Base-by-base conservation (phyloP, 1,140 invertebrate genomes). In the Zaprionus lachaisei region DNA sequence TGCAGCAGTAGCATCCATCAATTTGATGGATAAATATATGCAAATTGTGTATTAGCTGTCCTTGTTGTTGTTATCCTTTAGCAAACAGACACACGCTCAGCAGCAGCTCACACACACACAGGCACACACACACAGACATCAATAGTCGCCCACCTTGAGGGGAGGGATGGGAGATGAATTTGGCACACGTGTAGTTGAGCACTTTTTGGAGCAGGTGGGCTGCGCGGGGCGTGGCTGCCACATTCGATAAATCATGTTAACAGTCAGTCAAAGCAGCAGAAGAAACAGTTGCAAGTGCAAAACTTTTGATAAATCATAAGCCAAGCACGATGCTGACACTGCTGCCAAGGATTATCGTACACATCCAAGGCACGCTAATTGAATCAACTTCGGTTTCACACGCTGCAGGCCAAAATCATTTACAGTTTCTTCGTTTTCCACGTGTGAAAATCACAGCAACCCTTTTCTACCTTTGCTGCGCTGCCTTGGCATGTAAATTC, bases 11-110 rank as follows among this genome's bases (percentile, higher is more conserved):
- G 90, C 90, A 92, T 92, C 90, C 91, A 92, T 92, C 91, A 92
- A 92, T 92, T 92, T 92, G 91, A 92, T 92, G 91, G 91, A 92
- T 92, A 92, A 92, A 92, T 92, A 92, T 92, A 92, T 92, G 91
- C 91, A 92, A 92, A 92, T 92, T 92, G 91, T 92, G 91, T 92
- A 92, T 92, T 92, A 92, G 91, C 91, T 81, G 75, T 83, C 79
- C 80, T 81, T 87, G 87, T 87, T 90, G 83, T 54, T 90, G 86
- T 90, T 90, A 90, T 90, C 86, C 85, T 90, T 90, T 90, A 80
- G 85, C 86, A 90, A 90, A 90, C 84, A 89, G 58, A 68, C 74
- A 63, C 66, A 80, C 77, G 57, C 61, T 26, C 75, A 61, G 54
- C 60, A 34, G 31, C 31, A 34, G 9, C 31, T 34, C 11, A 55